Evolutionary conservation across 2,888 invertebrate species (phyloP).

Genomic region (Zhuqinia jingwanae): DNA sequence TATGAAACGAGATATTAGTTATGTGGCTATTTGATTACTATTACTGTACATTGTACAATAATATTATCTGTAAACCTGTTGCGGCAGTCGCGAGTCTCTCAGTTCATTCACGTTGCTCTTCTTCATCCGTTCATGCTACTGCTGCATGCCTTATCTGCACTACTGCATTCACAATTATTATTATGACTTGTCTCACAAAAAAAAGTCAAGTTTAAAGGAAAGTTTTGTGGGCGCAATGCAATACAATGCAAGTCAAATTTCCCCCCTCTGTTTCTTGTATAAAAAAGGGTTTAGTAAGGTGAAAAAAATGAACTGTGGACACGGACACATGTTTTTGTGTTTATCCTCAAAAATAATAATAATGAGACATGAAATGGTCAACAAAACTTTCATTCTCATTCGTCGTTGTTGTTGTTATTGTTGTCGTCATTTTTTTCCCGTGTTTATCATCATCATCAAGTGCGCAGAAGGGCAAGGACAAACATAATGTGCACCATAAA

Average conservation of each 20-base stretch:
- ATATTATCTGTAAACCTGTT: constrained; percentile 19
- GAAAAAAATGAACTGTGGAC: constrained; percentile 30
- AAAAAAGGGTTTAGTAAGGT: not conserved
- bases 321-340: not conserved
- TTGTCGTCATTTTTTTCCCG: not conserved
- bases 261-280: too few species aligned
- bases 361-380: constrained; percentile 18
- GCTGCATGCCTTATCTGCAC: too few species aligned
- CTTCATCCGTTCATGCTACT: not conserved
- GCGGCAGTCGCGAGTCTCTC: not conserved
- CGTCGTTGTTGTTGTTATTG: constrained; percentile 27
- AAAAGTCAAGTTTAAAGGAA: constrained; percentile 65
- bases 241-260: too few species aligned
- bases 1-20: not conserved
- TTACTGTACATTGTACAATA: not conserved
- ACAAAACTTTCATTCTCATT: constrained; percentile 64
- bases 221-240: constrained; percentile 29
- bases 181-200: too few species aligned
- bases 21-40: not conserved
- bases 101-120: constrained; percentile 35
- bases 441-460: not conserved
- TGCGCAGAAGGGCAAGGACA: too few species aligned
- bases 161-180: too few species aligned
- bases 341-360: constrained; percentile 6
- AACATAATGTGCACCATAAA: too few species aligned